Conservation (phyloP, 37 sponge, comb jelly and placozoan species). For the Dysidea cf. avara region DNA sequence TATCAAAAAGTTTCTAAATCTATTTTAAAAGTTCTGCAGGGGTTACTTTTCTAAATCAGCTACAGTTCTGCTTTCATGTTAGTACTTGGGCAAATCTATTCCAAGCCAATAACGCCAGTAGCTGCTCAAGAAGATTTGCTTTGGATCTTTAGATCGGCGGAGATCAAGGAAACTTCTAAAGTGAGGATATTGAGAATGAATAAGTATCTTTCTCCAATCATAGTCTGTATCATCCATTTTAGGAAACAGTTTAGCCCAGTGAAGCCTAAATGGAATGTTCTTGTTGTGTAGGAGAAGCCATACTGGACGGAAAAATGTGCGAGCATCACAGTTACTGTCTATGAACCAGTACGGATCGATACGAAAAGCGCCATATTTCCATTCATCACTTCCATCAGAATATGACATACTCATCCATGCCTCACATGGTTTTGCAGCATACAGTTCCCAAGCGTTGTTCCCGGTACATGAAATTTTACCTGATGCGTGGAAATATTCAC, state of each 20-base stretch:
- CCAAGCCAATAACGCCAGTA: too few relatives aligned
- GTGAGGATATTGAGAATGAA: too few relatives aligned
- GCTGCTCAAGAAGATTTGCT: too few relatives aligned
- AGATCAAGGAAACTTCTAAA: too few relatives aligned
- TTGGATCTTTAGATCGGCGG: too few relatives aligned
- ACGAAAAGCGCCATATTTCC: conserved; percentile 27
- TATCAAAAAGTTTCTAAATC: too few relatives aligned
- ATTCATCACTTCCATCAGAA: conserved; percentile 15
- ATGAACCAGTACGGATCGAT: conserved; percentile 28
- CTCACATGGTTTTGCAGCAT: conserved; percentile 27
- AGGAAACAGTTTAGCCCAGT: conserved; percentile 49
- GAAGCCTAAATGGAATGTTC: conserved; percentile 24
- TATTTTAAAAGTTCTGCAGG: too few relatives aligned
- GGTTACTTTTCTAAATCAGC: too few relatives aligned
- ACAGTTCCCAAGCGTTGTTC: conserved; percentile 32
- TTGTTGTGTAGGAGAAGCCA: neutral
- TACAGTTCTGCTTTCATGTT: too few relatives aligned
- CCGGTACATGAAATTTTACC: neutral
- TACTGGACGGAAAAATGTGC: conserved; percentile 23
- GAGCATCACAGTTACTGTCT: conserved; percentile 5
- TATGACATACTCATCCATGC: conserved; percentile 54
- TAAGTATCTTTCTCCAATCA: too few relatives aligned
- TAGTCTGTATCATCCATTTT: neutral
- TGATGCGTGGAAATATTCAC: conserved; percentile 4
- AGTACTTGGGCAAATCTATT: too few relatives aligned